A percentile compares a stretch with the other conserved stretches of the same genome.
Evolutionary conservation across 2,888 invertebrate genomes (phyloP).

Genomic region (Hydraecia micacea): DNA sequence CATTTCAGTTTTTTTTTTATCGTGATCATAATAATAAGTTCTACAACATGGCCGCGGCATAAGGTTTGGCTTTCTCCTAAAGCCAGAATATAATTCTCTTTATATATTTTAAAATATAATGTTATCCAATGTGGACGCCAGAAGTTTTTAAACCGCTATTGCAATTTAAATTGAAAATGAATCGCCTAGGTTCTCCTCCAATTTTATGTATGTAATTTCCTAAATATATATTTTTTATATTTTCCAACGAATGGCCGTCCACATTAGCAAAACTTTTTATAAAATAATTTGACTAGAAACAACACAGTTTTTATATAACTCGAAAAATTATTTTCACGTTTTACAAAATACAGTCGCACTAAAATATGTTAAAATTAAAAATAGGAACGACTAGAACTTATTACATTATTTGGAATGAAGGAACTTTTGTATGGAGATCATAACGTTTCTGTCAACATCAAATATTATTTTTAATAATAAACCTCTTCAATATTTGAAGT

Average conservation of each 20-base stretch:
- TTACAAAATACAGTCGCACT: slow-evolving; percentile 86
- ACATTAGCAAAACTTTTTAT: slow-evolving; percentile 80
- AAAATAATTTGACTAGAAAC: slow-evolving; percentile 89
- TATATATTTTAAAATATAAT: slow-evolving; percentile 79
- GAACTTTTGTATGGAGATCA: slow-evolving; percentile 73
- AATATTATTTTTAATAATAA: slow-evolving; percentile 67
- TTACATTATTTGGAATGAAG: slow-evolving; percentile 71
- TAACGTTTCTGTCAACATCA: slow-evolving; percentile 68
- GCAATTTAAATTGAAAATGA: slow-evolving; percentile 61
- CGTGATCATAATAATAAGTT: slow-evolving; percentile 55
- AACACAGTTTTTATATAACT: slow-evolving; percentile 81
- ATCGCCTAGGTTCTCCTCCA: slow-evolving; percentile 49
- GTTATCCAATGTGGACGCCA: slow-evolving; percentile 82
- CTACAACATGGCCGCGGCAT: slow-evolving; percentile 75
- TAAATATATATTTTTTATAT: slow-evolving; percentile 64
- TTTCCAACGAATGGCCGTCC: slow-evolving; percentile 72
- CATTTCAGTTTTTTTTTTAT: not conserved
- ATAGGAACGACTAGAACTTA: slow-evolving; percentile 68
- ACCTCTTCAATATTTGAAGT: slow-evolving; percentile 67
- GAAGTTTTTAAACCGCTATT: slow-evolving; percentile 60
- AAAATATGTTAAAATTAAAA: slow-evolving; percentile 62
- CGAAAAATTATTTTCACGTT: slow-evolving; percentile 79
- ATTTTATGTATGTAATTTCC: slow-evolving; percentile 60
- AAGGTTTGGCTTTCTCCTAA: slow-evolving; percentile 86
- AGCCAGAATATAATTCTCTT: slow-evolving; percentile 89